Evolutionary conservation across 2,888 invertebrate species (phyloP).

Genomic region (Polydrusus pterygomalis): DNA sequence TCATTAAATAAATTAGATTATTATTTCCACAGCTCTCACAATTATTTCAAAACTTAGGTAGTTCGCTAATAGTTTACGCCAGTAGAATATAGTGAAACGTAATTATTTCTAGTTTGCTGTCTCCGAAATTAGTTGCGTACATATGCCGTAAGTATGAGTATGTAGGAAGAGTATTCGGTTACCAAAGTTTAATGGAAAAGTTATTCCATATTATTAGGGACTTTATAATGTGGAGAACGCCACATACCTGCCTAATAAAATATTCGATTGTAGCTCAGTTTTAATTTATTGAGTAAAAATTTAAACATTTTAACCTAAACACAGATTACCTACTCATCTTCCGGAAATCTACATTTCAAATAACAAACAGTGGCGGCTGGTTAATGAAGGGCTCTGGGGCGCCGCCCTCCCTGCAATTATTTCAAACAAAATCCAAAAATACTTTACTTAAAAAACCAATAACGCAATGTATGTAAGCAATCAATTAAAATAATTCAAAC

Average conservation of each 20-base stretch:
- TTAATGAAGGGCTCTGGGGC: no score
- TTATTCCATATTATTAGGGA: constrained; percentile 1
- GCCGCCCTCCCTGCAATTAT: no score
- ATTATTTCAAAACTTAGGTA: constrained; percentile 18
- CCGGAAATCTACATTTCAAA: no score
- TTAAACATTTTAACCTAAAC: no score
- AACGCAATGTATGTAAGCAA: no score
- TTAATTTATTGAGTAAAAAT: no score
- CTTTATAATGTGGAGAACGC: background rate
- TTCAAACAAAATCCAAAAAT: no score
- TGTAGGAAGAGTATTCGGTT: background rate
- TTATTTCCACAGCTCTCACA: constrained; percentile 5
- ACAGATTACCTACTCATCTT: no score
- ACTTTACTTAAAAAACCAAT: no score
- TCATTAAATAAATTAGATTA: constrained; percentile 4
- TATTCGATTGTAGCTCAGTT: no score
- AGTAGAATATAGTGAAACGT: constrained; percentile 8
- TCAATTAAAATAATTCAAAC: no score
- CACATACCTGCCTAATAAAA: background rate
- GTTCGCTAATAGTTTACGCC: constrained; percentile 26
- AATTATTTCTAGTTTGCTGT: constrained; percentile 28
- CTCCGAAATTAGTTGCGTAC: constrained; percentile 19
- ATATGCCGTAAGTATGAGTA: background rate
- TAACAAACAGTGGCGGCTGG: no score
- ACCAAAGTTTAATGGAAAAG: constrained; percentile 25